Evolutionary conservation across 2,888 invertebrate genomes (phyloP).

Genomic region (Nebria brevicollis): DNA sequence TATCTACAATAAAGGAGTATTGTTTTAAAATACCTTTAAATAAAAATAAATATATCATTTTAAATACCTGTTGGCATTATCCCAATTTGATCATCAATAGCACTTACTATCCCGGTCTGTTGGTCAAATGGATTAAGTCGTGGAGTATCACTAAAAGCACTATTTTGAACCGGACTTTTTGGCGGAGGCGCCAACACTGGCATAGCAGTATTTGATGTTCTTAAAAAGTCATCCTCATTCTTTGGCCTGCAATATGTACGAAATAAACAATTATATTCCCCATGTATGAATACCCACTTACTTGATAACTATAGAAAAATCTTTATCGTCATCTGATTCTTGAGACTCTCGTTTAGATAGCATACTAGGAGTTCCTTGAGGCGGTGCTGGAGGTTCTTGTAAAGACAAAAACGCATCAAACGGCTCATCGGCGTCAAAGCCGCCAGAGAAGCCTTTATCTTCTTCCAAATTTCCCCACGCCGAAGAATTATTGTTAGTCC

Average conservation of each 20-base stretch:
- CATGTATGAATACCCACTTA: conserved; percentile 55
- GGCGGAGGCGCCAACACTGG: conserved; percentile 83
- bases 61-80: conserved; percentile 55
- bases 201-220: conserved; percentile 65
- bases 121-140: conserved; percentile 84
- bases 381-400: conserved; percentile 77
- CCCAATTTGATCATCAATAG: conserved; percentile 57
- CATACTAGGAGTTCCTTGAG: conserved; percentile 73
- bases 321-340: conserved; percentile 83
- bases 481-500: conserved; percentile 52
- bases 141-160: conserved; percentile 71
- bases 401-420: conserved; percentile 85
- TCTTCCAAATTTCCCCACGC: conserved; percentile 57
- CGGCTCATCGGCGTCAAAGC: conserved; percentile 77
- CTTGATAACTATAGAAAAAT: conserved; percentile 85
- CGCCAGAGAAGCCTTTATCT: conserved; percentile 60
- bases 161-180: conserved; percentile 65
- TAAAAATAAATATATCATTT: conserved; percentile 51
- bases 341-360: conserved; percentile 72
- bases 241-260: conserved; percentile 65
- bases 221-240: conserved; percentile 62
- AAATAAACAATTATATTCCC: background rate
- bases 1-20: background rate
- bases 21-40: background rate
- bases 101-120: conserved; percentile 62